A percentile compares a stretch with the other conserved stretches of the same genome.
Evolutionary conservation across 2,797 vertebrate species (phyloP).

Genomic region (Lepus townsendii): DNA sequence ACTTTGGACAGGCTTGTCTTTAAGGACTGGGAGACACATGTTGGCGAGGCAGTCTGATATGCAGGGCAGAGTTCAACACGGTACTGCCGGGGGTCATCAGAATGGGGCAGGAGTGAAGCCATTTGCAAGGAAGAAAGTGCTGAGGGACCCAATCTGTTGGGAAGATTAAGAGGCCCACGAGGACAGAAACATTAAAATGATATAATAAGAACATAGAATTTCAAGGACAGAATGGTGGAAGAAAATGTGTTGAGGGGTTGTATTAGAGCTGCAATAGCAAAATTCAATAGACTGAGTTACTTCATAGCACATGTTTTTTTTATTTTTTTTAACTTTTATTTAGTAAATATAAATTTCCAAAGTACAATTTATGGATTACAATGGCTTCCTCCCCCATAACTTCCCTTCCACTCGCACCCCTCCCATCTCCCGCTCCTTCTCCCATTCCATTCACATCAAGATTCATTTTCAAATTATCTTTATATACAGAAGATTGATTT

Average conservation of each 20-base stretch:
- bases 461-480: too few species aligned
- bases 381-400: too few species aligned
- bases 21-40: accelerated
- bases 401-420: too few species aligned
- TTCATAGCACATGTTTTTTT: background rate
- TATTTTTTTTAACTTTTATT: too few species aligned
- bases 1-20: background rate
- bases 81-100: background rate
- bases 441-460: too few species aligned
- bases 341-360: too few species aligned
- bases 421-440: too few species aligned
- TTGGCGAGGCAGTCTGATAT: too few species aligned
- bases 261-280: background rate
- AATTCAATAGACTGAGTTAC: accelerated
- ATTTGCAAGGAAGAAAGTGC: background rate
- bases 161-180: background rate
- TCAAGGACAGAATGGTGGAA: background rate
- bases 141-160: background rate
- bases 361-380: too few species aligned
- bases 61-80: background rate
- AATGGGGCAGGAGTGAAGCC: background rate
- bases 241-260: background rate
- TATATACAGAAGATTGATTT: too few species aligned
- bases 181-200: accelerated
- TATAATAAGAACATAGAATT: background rate